A percentile compares a stretch with the other conserved stretches of the same genome.
phyloP scores from a whole-genome alignment of 2,113 vertebrate species.

The Salminus brasiliensis region DNA sequence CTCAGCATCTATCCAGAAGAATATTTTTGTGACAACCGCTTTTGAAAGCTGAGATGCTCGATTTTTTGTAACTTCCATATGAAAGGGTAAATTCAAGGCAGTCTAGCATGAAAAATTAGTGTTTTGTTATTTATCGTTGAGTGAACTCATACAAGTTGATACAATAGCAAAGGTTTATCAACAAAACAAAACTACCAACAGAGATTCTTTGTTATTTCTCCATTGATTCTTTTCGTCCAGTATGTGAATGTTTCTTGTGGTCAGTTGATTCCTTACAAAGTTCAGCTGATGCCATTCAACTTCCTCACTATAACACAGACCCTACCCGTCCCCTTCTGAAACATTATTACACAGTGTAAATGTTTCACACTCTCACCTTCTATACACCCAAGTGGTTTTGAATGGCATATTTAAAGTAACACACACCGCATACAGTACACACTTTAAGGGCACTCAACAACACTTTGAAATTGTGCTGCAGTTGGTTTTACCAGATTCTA shows the following conservation, averaged over 20 bases:
- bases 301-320: conserved; percentile 68
- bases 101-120: neutral
- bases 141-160: neutral
- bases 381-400: conserved; percentile 71
- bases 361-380: conserved; percentile 70
- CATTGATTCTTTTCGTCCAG: conserved; percentile 80
- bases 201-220: conserved; percentile 77
- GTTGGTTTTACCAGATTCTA: conserved; percentile 58
- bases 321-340: conserved; percentile 65
- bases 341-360: conserved; percentile 76
- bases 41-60: conserved; percentile 28
- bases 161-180: neutral
- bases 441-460: conserved; percentile 53
- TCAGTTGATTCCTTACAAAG: conserved; percentile 73
- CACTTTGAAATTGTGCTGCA: conserved; percentile 71
- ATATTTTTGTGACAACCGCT: conserved; percentile 39
- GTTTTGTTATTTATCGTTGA: conserved; percentile 29
- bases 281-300: conserved; percentile 80
- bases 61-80: conserved; percentile 8
- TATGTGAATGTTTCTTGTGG: conserved; percentile 79
- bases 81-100: neutral
- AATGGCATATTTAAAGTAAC: conserved; percentile 74
- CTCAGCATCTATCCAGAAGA: conserved; percentile 34
- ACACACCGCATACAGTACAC: conserved; percentile 49
- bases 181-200: conserved; percentile 63